Evolutionary conservation across 2,888 invertebrate genomes (phyloP).

Genomic region (Drosophila gaucha): DNA sequence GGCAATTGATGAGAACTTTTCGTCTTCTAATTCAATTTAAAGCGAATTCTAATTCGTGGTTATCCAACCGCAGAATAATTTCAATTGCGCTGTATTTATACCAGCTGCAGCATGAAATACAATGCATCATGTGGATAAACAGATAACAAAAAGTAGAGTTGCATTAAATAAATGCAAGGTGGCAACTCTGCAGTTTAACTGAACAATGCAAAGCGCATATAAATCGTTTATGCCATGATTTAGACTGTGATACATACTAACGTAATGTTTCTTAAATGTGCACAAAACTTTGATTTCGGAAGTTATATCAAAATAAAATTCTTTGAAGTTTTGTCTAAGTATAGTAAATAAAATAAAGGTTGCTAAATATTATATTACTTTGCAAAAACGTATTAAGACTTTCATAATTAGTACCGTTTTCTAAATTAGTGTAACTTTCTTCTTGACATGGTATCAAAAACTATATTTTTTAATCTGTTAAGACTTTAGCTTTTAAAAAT

Average conservation of each 20-base stretch:
- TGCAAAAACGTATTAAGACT: too few relatives aligned
- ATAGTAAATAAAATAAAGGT: too few relatives aligned
- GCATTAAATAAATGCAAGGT: conserved; percentile 15
- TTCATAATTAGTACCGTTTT: too few relatives aligned
- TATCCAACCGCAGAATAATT: conserved; percentile 6
- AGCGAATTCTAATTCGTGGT: neutral
- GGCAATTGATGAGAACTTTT: conserved; percentile 1
- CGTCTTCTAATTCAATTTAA: neutral
- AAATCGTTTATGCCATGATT: conserved; percentile 30
- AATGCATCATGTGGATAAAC: conserved; percentile 14
- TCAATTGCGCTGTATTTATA: conserved; percentile 16
- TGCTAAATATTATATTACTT: too few relatives aligned
- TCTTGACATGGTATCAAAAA: neutral
- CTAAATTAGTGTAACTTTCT: too few relatives aligned
- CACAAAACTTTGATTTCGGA: too few relatives aligned
- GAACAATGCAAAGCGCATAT: conserved; percentile 42
- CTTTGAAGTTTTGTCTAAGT: too few relatives aligned
- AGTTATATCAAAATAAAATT: too few relatives aligned
- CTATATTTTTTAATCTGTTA: neutral
- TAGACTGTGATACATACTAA: conserved; percentile 3
- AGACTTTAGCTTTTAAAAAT: neutral
- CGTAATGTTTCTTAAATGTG: neutral
- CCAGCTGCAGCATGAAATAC: conserved; percentile 15
- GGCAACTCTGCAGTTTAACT: conserved; percentile 39
- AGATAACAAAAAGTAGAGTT: conserved; percentile 23